phyloP scores from a whole-genome alignment of 2,113 vertebrate genomes.

The Pedetes capensis region DNA sequence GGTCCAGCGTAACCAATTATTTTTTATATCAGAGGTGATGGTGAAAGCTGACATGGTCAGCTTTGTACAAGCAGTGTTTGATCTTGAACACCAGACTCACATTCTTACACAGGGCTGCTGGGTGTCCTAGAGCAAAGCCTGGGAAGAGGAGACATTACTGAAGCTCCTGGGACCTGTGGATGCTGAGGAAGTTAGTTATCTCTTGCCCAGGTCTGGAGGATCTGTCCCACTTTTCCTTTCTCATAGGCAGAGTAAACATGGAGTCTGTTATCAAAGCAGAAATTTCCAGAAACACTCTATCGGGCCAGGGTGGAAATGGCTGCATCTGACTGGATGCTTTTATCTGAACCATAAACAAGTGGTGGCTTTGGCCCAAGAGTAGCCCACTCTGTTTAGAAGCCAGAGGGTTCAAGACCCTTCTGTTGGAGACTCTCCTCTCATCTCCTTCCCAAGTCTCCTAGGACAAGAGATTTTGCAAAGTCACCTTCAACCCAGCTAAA shows the following conservation, averaged over 20 bases:
- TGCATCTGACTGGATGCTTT: background rate
- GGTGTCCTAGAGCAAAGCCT: background rate
- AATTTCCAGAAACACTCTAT: background rate
- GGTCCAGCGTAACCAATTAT: background rate
- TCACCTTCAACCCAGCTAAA: background rate
- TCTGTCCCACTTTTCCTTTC: background rate
- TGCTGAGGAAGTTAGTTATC: background rate
- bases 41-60: background rate
- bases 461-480: conserved; percentile 5
- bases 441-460: background rate
- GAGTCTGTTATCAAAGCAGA: background rate
- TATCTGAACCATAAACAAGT: background rate
- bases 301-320: background rate
- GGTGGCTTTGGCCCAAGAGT: too few species aligned
- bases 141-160: background rate
- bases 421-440: background rate
- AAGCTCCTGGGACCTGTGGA: background rate
- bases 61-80: background rate
- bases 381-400: background rate
- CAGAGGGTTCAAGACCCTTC: background rate
- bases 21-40: background rate
- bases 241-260: background rate
- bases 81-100: background rate
- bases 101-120: background rate
- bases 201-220: background rate